Evolutionary conservation across 2,888 invertebrate species (phyloP).

Genomic region (Volucella zonaria): DNA sequence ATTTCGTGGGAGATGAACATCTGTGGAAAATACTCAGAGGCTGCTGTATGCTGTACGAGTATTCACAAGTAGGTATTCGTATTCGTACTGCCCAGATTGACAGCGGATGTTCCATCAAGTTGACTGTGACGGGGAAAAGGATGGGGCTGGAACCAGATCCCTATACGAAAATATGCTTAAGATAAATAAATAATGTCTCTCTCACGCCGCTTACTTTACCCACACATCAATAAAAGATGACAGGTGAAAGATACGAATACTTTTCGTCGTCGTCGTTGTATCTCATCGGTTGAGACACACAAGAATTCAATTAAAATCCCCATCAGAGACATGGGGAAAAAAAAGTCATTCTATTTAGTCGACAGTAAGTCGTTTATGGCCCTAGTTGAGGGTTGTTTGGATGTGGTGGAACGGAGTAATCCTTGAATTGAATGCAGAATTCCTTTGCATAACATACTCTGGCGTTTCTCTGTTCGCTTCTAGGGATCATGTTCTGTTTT

Average conservation of each 20-base stretch:
- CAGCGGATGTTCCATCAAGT: slow-evolving; percentile 27
- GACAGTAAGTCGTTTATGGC: slow-evolving; percentile 14
- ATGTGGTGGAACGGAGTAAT: background rate
- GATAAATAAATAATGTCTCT: background rate
- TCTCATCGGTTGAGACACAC: background rate
- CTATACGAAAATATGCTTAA: background rate
- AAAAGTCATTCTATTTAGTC: slow-evolving; percentile 37
- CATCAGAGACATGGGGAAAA: slow-evolving; percentile 20
- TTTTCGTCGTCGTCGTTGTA: background rate
- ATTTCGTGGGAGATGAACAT: slow-evolving; percentile 6
- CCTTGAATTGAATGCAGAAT: slow-evolving; percentile 42
- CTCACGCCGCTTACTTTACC: background rate
- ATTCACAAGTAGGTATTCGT: background rate
- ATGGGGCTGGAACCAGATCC: slow-evolving; percentile 5
- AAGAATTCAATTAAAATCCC: slow-evolving; percentile 61
- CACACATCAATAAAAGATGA: slow-evolving; percentile 33
- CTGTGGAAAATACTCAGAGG: background rate
- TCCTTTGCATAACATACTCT: slow-evolving; percentile 42
- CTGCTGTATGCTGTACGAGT: too few species aligned
- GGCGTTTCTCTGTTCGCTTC: slow-evolving; percentile 8
- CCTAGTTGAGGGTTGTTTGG: background rate
- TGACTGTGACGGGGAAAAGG: background rate
- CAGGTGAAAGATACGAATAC: slow-evolving; percentile 34
- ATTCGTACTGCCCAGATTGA: slow-evolving; percentile 16
- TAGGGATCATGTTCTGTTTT: slow-evolving; percentile 12